Conservation (phyloP, 2,888 invertebrate genomes). For the Falcaria lacertinaria region DNA sequence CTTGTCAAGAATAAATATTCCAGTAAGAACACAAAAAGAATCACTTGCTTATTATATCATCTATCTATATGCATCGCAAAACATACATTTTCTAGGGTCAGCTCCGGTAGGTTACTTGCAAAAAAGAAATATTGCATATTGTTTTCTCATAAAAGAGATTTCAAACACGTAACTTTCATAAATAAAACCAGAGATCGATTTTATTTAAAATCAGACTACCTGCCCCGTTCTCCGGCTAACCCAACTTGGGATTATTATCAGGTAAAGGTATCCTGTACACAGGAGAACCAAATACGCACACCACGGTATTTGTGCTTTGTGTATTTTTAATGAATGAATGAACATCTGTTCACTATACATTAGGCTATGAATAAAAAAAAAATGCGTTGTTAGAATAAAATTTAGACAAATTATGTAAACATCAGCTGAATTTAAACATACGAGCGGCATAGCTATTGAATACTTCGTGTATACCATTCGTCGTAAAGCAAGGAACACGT, state of each 20-base stretch:
- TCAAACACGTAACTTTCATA: too few relatives aligned
- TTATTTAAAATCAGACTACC: constrained; percentile 52
- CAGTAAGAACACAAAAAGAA: too few relatives aligned
- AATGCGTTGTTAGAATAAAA: background rate
- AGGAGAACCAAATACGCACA: background rate
- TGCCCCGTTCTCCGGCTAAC: constrained; percentile 48
- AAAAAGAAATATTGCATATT: background rate
- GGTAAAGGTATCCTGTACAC: constrained; percentile 48
- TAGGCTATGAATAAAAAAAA: constrained; percentile 1
- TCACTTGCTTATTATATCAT: too few relatives aligned
- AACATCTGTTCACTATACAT: constrained; percentile 40
- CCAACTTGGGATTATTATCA: constrained; percentile 46
- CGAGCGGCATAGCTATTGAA: constrained; percentile 5
- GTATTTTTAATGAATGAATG: constrained; percentile 35
- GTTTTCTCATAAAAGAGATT: constrained; percentile 16
- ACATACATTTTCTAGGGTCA: too few relatives aligned
- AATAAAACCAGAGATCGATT: constrained; percentile 45
- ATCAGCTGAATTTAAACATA: background rate
- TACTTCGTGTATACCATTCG: constrained; percentile 13
- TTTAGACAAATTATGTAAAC: background rate
- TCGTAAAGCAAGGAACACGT: constrained; percentile 29
- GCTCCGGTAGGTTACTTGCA: too few relatives aligned
- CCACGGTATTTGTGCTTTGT: background rate
- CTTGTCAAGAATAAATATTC: too few relatives aligned
- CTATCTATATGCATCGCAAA: too few relatives aligned